Conservation (phyloP, 2,797 vertebrate genomes). For the Sus cebifrons region DNA sequence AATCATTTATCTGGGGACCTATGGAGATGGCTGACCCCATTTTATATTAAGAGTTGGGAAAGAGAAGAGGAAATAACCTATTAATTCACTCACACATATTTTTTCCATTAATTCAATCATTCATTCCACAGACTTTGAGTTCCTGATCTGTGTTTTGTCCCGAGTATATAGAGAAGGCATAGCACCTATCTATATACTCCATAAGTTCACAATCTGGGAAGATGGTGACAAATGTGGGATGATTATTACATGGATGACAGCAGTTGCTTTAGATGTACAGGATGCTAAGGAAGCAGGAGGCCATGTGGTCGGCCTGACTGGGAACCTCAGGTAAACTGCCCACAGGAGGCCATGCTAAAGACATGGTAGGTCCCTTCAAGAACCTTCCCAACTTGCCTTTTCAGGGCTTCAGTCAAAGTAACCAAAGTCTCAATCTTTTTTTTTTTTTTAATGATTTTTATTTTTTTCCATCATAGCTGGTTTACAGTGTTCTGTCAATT, state of each 20-base stretch:
- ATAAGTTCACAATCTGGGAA: background rate
- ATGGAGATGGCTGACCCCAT: background rate
- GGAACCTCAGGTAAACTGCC: background rate
- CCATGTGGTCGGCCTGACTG: accelerated
- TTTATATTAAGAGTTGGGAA: background rate
- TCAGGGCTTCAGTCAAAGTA: background rate
- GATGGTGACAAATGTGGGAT: background rate
- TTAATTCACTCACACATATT: background rate
- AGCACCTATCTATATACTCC: background rate
- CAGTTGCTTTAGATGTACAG: background rate
- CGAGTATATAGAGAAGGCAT: background rate
- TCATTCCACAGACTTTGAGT: constrained; percentile 6
- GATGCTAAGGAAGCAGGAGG: background rate
- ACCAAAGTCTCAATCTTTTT: background rate
- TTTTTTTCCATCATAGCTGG: no score
- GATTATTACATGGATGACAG: background rate
- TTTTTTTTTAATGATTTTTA: no score
- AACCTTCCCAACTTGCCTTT: background rate
- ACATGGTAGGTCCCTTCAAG: background rate
- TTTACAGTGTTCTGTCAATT: no score
- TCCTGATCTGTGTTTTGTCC: background rate
- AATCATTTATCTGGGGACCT: background rate
- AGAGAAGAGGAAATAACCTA: background rate
- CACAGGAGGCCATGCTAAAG: background rate
- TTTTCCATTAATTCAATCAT: background rate